Percentiles rank a stretch among this genome's conserved stretches.
These are phyloP conservation scores for Lepisosteus oculatus DNA, from an alignment of 2,113 vertebrate genomes.

Conservation along the genomic window DNA sequence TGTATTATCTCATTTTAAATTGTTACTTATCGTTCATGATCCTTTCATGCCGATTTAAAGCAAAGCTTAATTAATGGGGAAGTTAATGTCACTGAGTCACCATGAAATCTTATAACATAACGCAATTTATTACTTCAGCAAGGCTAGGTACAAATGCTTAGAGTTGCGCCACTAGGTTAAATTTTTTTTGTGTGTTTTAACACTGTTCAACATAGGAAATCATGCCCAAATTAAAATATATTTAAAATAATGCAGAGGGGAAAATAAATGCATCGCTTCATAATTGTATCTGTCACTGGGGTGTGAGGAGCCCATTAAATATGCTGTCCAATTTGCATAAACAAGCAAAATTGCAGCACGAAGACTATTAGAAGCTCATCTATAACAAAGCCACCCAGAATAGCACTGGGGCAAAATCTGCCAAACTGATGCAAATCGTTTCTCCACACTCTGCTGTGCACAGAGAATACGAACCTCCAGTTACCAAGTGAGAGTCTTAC, in stretches of 20 bases:
- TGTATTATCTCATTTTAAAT: too few relatives aligned
- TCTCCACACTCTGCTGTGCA: background rate
- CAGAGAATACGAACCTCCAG: background rate
- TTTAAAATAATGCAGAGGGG: background rate
- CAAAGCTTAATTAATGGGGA: too few relatives aligned
- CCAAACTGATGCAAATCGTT: slow-evolving; percentile 11
- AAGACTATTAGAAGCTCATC: background rate
- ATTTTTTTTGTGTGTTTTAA: too few relatives aligned
- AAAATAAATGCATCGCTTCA: slow-evolving; percentile 8
- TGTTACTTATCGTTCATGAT: too few relatives aligned
- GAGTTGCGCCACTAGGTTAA: too few relatives aligned
- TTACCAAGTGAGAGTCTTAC: background rate
- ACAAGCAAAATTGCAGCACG: background rate
- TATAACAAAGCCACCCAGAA: background rate
- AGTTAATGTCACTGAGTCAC: too few relatives aligned
- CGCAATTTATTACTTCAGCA: background rate
- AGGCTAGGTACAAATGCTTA: too few relatives aligned
- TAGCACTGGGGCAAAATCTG: background rate
- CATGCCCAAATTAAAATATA: background rate
- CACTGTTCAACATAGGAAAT: background rate
- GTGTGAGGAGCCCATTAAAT: slow-evolving; percentile 6
- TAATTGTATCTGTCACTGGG: slow-evolving; percentile 14
- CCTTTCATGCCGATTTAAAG: too few relatives aligned
- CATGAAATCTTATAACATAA: background rate
- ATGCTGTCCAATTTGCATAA: background rate